phyloP scores from a whole-genome alignment of 1,140 invertebrate genomes.

The Zaprionus inermis region DNA sequence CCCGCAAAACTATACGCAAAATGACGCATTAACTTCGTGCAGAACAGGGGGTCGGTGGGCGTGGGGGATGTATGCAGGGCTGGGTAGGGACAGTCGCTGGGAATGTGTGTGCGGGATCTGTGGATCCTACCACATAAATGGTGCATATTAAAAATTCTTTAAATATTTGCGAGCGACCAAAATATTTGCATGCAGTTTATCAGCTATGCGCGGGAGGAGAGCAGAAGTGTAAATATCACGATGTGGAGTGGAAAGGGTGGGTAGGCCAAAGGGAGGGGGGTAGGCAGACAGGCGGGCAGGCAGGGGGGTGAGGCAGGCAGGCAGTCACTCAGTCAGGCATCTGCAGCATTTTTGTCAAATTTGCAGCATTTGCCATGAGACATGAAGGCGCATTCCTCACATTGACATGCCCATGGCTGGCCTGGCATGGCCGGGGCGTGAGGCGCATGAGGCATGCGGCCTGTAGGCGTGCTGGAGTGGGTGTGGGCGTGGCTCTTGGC shows the following conservation, averaged over 20 bases:
- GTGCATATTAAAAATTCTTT: constrained; percentile 79
- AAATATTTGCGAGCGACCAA: constrained; percentile 60
- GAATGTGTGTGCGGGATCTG: not conserved
- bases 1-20: constrained; percentile 41
- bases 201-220: constrained; percentile 34
- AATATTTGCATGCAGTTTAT: constrained; percentile 74
- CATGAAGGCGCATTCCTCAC: constrained; percentile 63
- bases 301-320: not conserved
- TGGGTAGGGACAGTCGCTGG: not conserved
- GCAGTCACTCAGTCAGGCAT: constrained; percentile 1
- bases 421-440: not conserved
- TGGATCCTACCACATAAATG: constrained; percentile 52
- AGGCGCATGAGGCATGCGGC: not conserved
- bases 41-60: not conserved
- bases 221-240: not conserved
- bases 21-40: constrained; percentile 46
- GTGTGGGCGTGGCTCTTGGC: constrained; percentile 32
- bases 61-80: too few relatives aligned
- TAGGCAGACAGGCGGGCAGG: not conserved
- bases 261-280: not conserved
- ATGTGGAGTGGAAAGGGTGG: not conserved
- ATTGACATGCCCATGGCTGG: constrained; percentile 38
- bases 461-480: not conserved
- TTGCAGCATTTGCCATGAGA: constrained; percentile 61
- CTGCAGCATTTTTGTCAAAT: constrained; percentile 72